Base-by-base conservation (phyloP, 2,888 invertebrate genomes). In the Acronicta psi region DNA sequence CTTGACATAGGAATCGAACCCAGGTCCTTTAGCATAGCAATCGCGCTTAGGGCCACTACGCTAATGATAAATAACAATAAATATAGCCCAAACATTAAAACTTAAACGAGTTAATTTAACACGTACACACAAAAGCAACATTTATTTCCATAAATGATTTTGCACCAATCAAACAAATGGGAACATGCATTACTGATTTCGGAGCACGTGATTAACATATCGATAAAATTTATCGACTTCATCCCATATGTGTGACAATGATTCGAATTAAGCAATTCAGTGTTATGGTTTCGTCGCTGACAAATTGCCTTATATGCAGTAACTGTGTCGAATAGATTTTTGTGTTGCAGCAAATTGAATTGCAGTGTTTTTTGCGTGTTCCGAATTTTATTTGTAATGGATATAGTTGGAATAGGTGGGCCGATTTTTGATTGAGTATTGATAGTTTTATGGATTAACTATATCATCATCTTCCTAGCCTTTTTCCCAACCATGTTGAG, bases 141-240 rank as follows among this genome's bases (percentile, higher is more conserved):
- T 56, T 38, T 51, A 72, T 77, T 77, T 54, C 54, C 69, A 77
- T 75, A 69, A 69, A 76, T 75, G 73, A 81, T 79, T 77, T 74
- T 52, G 54, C 49, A 72, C 65, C 81, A 83, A 81, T 81, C 80
- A 80, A 81, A 81, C 79, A 78, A 78, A 83, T 79, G 73, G 70
- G 64, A 74, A 70, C 79, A 71, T 59, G 54, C 73, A 82, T 82
- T 81, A 81, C 73, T 52, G 75, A 79, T 73, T 75, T 64, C 59
- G 36, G 53, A 55, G 60, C 69, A 76, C 68, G 76, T 76, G 78
- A 83, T 83, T 83, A 82, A 78, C 81, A 77, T 83, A 83, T 83
- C 80, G 81, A 79, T 81, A 79, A 80, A 83, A 83, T 83, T 75
- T 78, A 79, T 80, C 75, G 77, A 61, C 69, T 63, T 53, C 38